Evolutionary conservation across 2,888 invertebrate species (phyloP).

Genomic region (Cepaea hortensis): DNA sequence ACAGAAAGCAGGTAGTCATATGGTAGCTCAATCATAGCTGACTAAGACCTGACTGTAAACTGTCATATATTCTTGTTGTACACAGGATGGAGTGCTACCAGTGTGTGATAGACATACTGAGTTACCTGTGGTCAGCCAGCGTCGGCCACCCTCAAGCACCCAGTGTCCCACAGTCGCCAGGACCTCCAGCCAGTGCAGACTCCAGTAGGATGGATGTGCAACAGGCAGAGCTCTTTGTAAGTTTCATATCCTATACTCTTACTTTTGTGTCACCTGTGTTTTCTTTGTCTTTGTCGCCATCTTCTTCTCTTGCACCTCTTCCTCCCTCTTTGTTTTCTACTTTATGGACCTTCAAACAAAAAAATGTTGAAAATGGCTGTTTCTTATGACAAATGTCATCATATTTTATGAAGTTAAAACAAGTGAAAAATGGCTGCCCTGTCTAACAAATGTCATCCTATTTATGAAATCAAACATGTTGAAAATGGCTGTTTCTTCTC

Average conservation of each 20-base stretch:
- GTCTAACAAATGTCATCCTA: too few species aligned
- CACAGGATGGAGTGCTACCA: slow-evolving; percentile 91
- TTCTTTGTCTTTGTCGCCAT: background rate
- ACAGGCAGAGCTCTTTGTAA: slow-evolving; percentile 73
- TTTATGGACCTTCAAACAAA: too few species aligned
- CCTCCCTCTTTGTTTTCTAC: background rate
- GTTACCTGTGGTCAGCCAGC: slow-evolving; percentile 74
- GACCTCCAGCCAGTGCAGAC: slow-evolving; percentile 75
- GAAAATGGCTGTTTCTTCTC: too few species aligned
- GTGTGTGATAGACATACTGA: slow-evolving; percentile 85
- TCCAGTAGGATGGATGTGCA: slow-evolving; percentile 70
- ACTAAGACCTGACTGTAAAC: too few species aligned
- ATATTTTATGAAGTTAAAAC: too few species aligned
- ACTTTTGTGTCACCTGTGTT: background rate
- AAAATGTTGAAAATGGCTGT: too few species aligned
- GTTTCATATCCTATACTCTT: slow-evolving; percentile 43
- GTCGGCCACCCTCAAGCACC: slow-evolving; percentile 74
- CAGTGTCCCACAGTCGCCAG: slow-evolving; percentile 76
- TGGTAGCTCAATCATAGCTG: too few species aligned
- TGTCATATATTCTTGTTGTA: background rate
- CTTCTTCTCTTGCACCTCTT: background rate
- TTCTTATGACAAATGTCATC: too few species aligned
- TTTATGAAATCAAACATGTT: too few species aligned
- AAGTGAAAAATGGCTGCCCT: too few species aligned
- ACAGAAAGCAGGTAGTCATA: too few species aligned